A percentile compares a stretch with the other conserved stretches of the same genome.
Evolutionary conservation across 2,888 invertebrate species (phyloP).

Genomic region (Epicampocera succincta): DNA sequence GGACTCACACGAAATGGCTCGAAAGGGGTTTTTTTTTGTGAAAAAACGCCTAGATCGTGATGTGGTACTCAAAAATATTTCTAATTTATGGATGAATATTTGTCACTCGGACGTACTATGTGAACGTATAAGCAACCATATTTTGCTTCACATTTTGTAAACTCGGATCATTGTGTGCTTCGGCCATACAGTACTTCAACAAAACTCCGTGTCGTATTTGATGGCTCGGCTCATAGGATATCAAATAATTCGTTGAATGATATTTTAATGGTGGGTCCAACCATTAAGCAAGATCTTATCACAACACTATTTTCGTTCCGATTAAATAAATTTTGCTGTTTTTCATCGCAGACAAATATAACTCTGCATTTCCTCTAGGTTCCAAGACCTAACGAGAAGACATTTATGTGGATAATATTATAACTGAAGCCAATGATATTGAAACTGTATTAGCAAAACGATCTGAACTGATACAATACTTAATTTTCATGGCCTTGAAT

Average conservation of each 20-base stretch:
- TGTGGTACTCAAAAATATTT: slow-evolving; percentile 14
- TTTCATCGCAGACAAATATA: slow-evolving; percentile 52
- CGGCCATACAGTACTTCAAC: slow-evolving; percentile 48
- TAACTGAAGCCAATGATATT: too few relatives aligned
- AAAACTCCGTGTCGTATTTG: slow-evolving; percentile 58
- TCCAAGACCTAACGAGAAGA: slow-evolving; percentile 12
- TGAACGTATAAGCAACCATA: neutral
- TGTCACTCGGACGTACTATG: slow-evolving; percentile 43
- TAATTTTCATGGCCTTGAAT: slow-evolving; percentile 10
- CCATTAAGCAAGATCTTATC: slow-evolving; percentile 55
- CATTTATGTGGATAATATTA: too few relatives aligned
- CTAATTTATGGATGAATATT: slow-evolving; percentile 45
- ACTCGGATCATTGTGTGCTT: slow-evolving; percentile 54
- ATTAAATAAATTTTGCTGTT: slow-evolving; percentile 47
- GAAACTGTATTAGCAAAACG: too few relatives aligned
- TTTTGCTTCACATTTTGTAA: slow-evolving; percentile 35
- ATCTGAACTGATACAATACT: neutral
- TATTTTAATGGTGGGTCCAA: slow-evolving; percentile 56
- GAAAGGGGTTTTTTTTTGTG: slow-evolving; percentile 38
- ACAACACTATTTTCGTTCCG: slow-evolving; percentile 54
- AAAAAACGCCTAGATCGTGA: slow-evolving; percentile 50
- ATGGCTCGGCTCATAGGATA: slow-evolving; percentile 41
- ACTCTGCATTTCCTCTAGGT: neutral
- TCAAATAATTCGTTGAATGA: slow-evolving; percentile 49
- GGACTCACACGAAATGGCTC: slow-evolving; percentile 43